These are phyloP conservation scores for Caenorhabditis sp. DNA, from an alignment of 2,888 invertebrate genomes.

Conservation along the genomic window DNA sequence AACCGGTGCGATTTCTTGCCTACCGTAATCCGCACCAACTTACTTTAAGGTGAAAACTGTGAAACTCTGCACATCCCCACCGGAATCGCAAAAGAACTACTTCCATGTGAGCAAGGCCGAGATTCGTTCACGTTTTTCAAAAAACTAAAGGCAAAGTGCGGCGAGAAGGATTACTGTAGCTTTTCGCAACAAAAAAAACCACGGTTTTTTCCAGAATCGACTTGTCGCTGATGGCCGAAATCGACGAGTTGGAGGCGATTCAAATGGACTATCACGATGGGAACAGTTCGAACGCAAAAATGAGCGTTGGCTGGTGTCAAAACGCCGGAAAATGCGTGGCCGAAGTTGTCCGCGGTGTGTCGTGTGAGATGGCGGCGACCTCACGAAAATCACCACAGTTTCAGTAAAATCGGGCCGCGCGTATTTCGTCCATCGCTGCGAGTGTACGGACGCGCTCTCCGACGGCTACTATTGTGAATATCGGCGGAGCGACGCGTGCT, in stretches of 20 bases:
- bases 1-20: constrained; percentile 26
- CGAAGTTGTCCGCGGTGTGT: constrained; percentile 31
- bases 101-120: constrained; percentile 1
- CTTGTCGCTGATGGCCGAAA: constrained; percentile 10
- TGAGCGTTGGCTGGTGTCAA: constrained; percentile 39
- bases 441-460: constrained; percentile 24
- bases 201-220: constrained; percentile 20
- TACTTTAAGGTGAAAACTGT: constrained; percentile 46
- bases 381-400: background rate
- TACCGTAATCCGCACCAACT: background rate
- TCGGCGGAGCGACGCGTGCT: constrained; percentile 45
- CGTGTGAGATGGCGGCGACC: background rate
- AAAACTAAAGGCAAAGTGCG: background rate
- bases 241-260: constrained; percentile 15
- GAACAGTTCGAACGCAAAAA: background rate
- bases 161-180: background rate
- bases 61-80: constrained; percentile 26
- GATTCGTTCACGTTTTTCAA: constrained; percentile 18
- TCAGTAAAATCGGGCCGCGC: constrained; percentile 13
- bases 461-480: constrained; percentile 56
- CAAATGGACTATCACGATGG: constrained; percentile 29
- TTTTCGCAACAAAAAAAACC: background rate
- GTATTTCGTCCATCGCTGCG: constrained; percentile 45
- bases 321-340: constrained; percentile 48
- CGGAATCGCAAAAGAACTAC: background rate